Evolutionary conservation across 2,113 vertebrate genomes (phyloP).

Genomic region (Nansenia antarctica): DNA sequence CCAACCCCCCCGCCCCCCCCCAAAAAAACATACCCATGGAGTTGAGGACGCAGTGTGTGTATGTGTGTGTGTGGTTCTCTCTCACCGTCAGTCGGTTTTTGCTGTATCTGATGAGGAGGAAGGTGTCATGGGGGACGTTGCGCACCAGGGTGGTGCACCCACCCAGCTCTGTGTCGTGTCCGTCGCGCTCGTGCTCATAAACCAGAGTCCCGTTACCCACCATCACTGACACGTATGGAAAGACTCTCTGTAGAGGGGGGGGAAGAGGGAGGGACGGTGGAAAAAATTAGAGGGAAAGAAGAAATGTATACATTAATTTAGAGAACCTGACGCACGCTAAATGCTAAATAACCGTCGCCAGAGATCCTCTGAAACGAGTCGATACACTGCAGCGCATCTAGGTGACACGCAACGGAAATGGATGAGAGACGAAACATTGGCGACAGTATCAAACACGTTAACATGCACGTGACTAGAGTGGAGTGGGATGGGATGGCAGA

Average conservation of each 20-base stretch:
- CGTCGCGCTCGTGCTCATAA: constrained; percentile 89
- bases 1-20: no score
- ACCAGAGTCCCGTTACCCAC: constrained; percentile 88
- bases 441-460: no score
- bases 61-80: constrained; percentile 35
- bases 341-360: no score
- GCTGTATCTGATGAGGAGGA: constrained; percentile 88
- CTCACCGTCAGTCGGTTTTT: constrained; percentile 87
- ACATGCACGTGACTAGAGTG: neutral
- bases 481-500: neutral
- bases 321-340: no score
- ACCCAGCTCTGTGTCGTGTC: constrained; percentile 85
- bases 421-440: neutral
- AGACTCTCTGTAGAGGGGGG: constrained; percentile 75
- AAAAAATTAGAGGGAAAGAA: no score
- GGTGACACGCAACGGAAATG: neutral
- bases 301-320: no score
- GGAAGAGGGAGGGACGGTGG: neutral
- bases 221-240: constrained; percentile 92
- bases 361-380: neutral
- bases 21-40: neutral
- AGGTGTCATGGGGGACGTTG: constrained; percentile 88
- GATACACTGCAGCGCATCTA: neutral
- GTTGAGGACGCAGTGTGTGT: neutral
- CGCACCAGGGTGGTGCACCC: constrained; percentile 85